A percentile compares a stretch with the other conserved stretches of the same genome.
Evolutionary conservation across 2,797 vertebrate genomes (phyloP).

Genomic region (Triplophysa bombifrons): DNA sequence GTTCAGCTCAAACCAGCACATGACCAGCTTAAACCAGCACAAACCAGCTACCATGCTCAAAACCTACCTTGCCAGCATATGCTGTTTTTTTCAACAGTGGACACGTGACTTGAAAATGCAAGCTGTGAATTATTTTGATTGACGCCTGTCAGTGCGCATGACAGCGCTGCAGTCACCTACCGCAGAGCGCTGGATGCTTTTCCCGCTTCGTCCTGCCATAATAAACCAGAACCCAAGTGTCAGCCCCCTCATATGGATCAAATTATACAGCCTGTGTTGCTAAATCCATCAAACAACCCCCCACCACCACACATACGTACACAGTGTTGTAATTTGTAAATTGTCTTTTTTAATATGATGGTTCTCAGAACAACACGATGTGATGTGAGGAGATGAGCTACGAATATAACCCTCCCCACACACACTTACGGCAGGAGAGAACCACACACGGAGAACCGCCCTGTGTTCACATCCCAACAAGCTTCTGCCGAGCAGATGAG

Average conservation of each 20-base stretch:
- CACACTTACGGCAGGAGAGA: conserved; percentile 15
- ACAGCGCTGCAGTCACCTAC: conserved; percentile 52
- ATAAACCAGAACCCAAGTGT: conserved; percentile 56
- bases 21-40: too few species aligned
- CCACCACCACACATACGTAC: conserved; percentile 33
- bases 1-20: too few species aligned
- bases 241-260: conserved; percentile 62
- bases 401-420: conserved; percentile 3
- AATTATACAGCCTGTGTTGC: conserved; percentile 55
- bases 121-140: conserved; percentile 45
- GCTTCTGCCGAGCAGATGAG: conserved; percentile 43
- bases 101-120: background rate
- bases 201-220: conserved; percentile 49
- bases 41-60: too few species aligned
- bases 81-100: too few species aligned
- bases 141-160: conserved; percentile 48
- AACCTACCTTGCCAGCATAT: too few species aligned
- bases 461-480: conserved; percentile 24
- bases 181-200: conserved; percentile 54
- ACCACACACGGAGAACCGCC: conserved; percentile 35
- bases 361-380: conserved; percentile 49
- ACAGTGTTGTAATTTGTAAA: conserved; percentile 58
- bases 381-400: conserved; percentile 33
- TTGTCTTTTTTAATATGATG: conserved; percentile 59
- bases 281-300: conserved; percentile 34